Evolutionary conservation across 1,140 invertebrate species (phyloP).

Genomic region (Zaprionus kolodkinae): DNA sequence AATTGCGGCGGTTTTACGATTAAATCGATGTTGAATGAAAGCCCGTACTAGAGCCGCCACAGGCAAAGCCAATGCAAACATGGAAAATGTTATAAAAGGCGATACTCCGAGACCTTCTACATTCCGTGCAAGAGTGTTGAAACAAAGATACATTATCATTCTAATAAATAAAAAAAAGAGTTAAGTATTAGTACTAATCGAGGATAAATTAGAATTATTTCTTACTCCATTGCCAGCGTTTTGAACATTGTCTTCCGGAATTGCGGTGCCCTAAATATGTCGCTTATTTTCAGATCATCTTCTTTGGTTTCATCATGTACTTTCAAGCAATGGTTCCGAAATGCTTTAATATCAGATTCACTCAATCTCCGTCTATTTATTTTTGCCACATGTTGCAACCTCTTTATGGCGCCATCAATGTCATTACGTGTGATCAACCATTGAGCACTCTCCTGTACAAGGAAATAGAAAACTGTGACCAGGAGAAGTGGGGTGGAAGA

Average conservation of each 20-base stretch:
- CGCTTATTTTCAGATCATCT: slow-evolving; percentile 68
- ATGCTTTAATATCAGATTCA: slow-evolving; percentile 79
- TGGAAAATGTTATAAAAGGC: slow-evolving; percentile 85
- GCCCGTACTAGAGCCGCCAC: slow-evolving; percentile 85
- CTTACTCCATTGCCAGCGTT: slow-evolving; percentile 52
- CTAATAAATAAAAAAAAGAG: slow-evolving; percentile 67
- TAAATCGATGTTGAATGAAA: slow-evolving; percentile 85
- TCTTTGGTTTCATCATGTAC: background rate
- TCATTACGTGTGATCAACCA: slow-evolving; percentile 87
- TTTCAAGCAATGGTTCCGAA: slow-evolving; percentile 69
- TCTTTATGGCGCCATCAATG: slow-evolving; percentile 85
- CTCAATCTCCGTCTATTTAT: slow-evolving; percentile 85
- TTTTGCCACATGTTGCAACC: slow-evolving; percentile 85
- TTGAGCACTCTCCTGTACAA: slow-evolving; percentile 87
- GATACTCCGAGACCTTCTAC: slow-evolving; percentile 85
- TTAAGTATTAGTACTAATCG: background rate
- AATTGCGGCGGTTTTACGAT: slow-evolving; percentile 85
- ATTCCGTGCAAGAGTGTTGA: slow-evolving; percentile 87
- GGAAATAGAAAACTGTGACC: slow-evolving; percentile 84
- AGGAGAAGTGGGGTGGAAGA: slow-evolving; percentile 85
- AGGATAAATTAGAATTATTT: too few relatives aligned
- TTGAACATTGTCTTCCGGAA: slow-evolving; percentile 42
- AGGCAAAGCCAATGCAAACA: slow-evolving; percentile 85
- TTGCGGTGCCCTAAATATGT: slow-evolving; percentile 46
- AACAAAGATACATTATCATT: slow-evolving; percentile 86